phyloP scores from a whole-genome alignment of 1,140 invertebrate species.

The Protaetia brevitarsis region DNA sequence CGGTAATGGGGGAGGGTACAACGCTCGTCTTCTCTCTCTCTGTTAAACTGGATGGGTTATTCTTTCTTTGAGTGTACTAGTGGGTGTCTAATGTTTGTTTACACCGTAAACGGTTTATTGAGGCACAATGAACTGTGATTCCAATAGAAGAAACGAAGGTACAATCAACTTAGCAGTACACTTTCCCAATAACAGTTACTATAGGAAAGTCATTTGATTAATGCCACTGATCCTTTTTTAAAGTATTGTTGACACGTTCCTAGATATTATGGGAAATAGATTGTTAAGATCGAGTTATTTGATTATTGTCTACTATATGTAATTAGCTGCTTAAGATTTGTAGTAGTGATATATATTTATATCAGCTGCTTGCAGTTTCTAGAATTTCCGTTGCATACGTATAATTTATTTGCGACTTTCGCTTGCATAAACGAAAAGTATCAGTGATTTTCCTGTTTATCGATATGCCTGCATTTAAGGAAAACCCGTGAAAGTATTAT shows the following conservation, averaged over 20 bases:
- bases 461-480: background rate
- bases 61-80: too few relatives aligned
- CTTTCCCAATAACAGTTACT: background rate
- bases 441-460: background rate
- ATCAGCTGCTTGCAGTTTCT: background rate
- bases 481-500: too few relatives aligned
- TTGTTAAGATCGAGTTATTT: background rate
- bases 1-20: too few relatives aligned
- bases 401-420: slow-evolving; percentile 8
- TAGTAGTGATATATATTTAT: background rate
- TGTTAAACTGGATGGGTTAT: too few relatives aligned
- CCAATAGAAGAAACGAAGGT: too few relatives aligned
- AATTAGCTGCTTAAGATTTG: background rate
- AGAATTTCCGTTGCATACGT: background rate
- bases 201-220: background rate
- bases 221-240: background rate
- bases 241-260: background rate
- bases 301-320: background rate
- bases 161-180: too few relatives aligned
- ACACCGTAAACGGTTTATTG: too few relatives aligned
- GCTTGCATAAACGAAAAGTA: background rate
- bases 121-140: too few relatives aligned
- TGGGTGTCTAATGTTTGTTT: too few relatives aligned
- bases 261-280: background rate
- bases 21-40: too few relatives aligned